Base-by-base conservation (phyloP, 2,888 invertebrate species). In the Rhopalosiphum nymphaeae region DNA sequence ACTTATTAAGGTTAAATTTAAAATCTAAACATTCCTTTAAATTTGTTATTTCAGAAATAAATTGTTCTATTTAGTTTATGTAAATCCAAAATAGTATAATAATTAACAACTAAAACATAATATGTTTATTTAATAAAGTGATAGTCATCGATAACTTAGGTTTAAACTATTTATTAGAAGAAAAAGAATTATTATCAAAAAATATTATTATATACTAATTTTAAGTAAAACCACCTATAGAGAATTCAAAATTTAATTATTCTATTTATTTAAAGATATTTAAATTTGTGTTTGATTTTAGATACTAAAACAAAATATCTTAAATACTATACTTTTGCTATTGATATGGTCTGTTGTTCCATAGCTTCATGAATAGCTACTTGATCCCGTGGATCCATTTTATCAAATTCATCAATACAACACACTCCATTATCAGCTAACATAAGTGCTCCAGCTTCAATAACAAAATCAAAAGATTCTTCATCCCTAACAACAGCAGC, bases 291-390 rank as follows among this genome's bases (percentile, higher is more conserved):
- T 78, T 36, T 78, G 21, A 78, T 78, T 36, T 36, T 36, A 78
- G 21, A 78, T 78, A 56, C 25, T 56, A 56, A 56, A 57, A 57
- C 26, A 57, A 57, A 57, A 57, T 61, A 61, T 36, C 53, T 44
- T 29, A 44, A 57, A 56, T 44, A 87, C 9, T 87, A 53, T 95
- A 97, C 98, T 97, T 99, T 99, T 0, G 99, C 99, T 94, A 99
- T 97, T 0, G 99, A 99, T 95, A 99, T 99, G 0, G 99, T 99
- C 96, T 99, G 99, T 95, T 99, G 99, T 96, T 99, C 99, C 99
- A 99, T 99, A 9, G 99, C 99, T 96, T 99, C 99, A 96, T 99
- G 99, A 95, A 99, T 99, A 89, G 99, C 99, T 13, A 99, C 99
- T 96, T 99, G 99, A 97, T 99, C 99, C 90, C 97, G 97, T 0